Conservation (phyloP, 2,797 vertebrate species). For the Leptoclinus maculatus region DNA sequence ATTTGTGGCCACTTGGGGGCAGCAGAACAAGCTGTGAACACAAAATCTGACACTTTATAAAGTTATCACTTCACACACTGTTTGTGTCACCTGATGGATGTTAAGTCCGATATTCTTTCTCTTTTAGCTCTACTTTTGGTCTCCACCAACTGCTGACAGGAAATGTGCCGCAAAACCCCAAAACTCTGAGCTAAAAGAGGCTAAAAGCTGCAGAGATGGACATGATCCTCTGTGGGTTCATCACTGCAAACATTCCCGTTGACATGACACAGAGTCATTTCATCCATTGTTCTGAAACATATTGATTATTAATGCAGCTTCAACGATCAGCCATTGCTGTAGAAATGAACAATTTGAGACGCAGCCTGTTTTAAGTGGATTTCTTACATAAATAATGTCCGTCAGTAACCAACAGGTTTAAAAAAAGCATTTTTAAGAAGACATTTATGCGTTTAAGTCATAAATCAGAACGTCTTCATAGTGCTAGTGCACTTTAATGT, state of each 20-base stretch:
- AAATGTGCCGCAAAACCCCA: too few relatives aligned
- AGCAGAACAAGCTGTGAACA: not conserved
- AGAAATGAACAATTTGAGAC: not conserved
- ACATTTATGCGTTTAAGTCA: slow-evolving; percentile 17
- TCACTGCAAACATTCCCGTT: too few relatives aligned
- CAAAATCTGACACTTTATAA: not conserved
- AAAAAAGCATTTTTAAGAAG: slow-evolving; percentile 2
- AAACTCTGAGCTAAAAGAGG: too few relatives aligned
- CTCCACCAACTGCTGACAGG: too few relatives aligned
- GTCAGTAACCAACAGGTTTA: slow-evolving; percentile 47
- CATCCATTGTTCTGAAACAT: not conserved
- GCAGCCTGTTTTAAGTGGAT: slow-evolving; percentile 26
- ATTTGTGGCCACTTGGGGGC: not conserved
- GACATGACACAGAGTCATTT: not conserved
- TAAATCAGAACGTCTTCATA: slow-evolving; percentile 19
- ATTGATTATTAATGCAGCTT: not conserved
- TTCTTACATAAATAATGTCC: slow-evolving; percentile 27
- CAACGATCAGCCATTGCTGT: not conserved
- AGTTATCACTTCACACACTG: too few relatives aligned
- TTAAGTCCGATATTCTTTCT: not conserved
- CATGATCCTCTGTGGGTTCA: not conserved
- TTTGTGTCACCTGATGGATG: too few relatives aligned
- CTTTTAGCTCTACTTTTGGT: not conserved
- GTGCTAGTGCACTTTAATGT: slow-evolving; percentile 28
- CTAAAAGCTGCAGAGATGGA: too few relatives aligned